Base-by-base conservation (phyloP, 2,113 vertebrate species). In the Lampris megalopsis region DNA sequence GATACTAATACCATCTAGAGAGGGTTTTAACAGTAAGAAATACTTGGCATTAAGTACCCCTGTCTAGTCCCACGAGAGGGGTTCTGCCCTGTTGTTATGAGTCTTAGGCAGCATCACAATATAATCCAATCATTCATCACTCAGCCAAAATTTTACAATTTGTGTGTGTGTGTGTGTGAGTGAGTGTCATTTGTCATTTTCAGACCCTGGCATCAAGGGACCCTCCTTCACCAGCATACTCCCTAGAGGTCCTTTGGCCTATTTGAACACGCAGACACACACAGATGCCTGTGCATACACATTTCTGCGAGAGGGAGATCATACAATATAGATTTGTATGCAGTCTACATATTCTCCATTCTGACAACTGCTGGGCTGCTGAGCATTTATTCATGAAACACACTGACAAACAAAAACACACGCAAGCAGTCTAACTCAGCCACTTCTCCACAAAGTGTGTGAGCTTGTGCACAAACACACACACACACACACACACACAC, bases 191-290 rank as follows among this genome's bases (percentile, higher is more conserved):
- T 9, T 68, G 54, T 11, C 9, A 68, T 77, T 63, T 75, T 63
- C 37, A 63, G 13, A 61, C 50, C 3, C 43, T 0, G 43, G 63
- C 9, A 73, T 53, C 24, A 47, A 50, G 63, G 38, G 66, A 77
- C 45, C 68, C 7, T 38, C 70, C 42, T 37, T 40, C 56, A 57
- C 59, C 48, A 9, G 53, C 9, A 2, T 10, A 24, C 52, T 82
- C 80, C 69, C 45, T 52, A 40, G 70, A 68, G 68, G 79, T 9
- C 62, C 35, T 65, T 63, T 67, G 40, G 37, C 65, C 63, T 61
- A 63, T 79, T 73, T 80, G 38, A 59, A 64, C 60, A 73, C 52
- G 69, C 42, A 63, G 5, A 10, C 68, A 80, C 43, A 56, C 11
- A 61, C 41, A 5, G 43, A 69, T 49, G 73, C 37, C 62, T 5